Conservation (phyloP, 2,797 vertebrate genomes). For the Uromys caudimaculatus region DNA sequence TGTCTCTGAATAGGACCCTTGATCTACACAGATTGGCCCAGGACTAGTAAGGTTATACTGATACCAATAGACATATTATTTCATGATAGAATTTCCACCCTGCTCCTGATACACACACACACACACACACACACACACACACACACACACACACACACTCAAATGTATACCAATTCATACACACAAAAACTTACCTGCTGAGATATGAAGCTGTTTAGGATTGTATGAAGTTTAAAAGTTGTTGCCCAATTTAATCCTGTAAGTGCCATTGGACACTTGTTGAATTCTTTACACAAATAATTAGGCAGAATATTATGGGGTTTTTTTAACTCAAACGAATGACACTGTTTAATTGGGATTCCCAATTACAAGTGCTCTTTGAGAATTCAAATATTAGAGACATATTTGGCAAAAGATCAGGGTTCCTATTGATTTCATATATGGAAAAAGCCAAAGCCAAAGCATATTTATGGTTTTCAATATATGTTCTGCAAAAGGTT, state of each 20-base stretch:
- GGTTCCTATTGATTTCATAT: neutral
- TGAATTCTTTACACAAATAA: rapidly evolving
- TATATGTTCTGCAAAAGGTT: neutral
- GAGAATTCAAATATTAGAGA: neutral
- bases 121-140: too few relatives aligned
- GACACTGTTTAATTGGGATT: rapidly evolving
- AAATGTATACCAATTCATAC: too few relatives aligned
- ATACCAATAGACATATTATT: rapidly evolving
- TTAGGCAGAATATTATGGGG: rapidly evolving
- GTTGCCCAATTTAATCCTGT: neutral
- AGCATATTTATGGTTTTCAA: neutral
- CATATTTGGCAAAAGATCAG: neutral
- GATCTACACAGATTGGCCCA: rapidly evolving
- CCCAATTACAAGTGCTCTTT: rapidly evolving
- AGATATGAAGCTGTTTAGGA: neutral
- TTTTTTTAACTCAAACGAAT: rapidly evolving
- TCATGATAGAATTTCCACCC: neutral
- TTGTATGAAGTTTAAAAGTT: neutral
- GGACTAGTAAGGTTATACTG: neutral
- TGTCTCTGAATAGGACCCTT: neutral
- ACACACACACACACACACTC: too few relatives aligned
- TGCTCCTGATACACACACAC: too few relatives aligned
- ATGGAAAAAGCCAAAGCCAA: neutral
- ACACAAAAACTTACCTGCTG: neutral
- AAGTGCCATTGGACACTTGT: rapidly evolving